Conservation (phyloP, 1,140 invertebrate species). For the Drosophila persimilis region DNA sequence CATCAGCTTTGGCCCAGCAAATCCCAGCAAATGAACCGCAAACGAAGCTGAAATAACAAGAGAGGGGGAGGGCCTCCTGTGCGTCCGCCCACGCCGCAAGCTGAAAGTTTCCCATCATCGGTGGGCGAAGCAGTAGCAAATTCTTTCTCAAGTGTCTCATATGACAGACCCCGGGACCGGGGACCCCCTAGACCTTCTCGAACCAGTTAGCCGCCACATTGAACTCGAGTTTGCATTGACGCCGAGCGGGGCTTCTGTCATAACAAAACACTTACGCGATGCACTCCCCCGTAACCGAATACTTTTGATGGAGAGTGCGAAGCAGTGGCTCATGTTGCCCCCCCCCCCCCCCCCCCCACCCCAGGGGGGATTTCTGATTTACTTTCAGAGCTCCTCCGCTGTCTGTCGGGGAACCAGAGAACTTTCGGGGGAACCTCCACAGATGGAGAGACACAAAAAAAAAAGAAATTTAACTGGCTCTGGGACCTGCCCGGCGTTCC, state of each 20-base stretch:
- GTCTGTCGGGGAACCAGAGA: too few relatives aligned
- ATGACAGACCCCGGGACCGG: constrained; percentile 42
- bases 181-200: constrained; percentile 12
- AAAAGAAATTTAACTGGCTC: constrained; percentile 53
- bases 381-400: constrained; percentile 12
- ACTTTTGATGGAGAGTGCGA: constrained; percentile 21
- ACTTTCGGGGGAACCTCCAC: too few relatives aligned
- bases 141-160: constrained; percentile 76
- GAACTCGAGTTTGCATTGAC: constrained; percentile 46
- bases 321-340: constrained; percentile 32
- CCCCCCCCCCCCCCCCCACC: too few relatives aligned
- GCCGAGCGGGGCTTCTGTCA: constrained; percentile 69
- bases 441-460: constrained; percentile 12
- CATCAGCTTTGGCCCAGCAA: too few relatives aligned
- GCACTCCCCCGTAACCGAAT: constrained; percentile 45
- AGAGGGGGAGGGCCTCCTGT: neutral
- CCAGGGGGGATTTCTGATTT: constrained; percentile 7
- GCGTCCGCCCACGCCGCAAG: constrained; percentile 35
- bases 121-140: constrained; percentile 5
- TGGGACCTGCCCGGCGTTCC: constrained; percentile 56
- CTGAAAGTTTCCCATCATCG: constrained; percentile 44
- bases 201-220: constrained; percentile 45
- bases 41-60: constrained; percentile 50
- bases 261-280: constrained; percentile 47
- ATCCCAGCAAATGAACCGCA: constrained; percentile 65